Percentiles rank a stretch among this genome's conserved stretches.
phyloP scores from a whole-genome alignment of 2,888 invertebrate genomes.

The Xanthia icteritia region DNA sequence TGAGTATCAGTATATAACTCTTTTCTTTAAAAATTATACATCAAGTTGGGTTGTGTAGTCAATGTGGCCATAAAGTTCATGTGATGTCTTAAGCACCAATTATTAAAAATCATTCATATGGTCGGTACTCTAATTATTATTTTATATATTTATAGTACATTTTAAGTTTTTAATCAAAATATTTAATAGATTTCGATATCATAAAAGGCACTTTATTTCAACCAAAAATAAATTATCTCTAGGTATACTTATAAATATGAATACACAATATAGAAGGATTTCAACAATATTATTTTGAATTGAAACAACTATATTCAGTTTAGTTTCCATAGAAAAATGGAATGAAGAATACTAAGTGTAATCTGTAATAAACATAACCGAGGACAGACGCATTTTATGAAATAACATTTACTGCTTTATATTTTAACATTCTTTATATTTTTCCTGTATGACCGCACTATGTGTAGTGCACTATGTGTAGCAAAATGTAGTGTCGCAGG shows the following conservation, averaged over 20 bases:
- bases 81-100: constrained; percentile 51
- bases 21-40: constrained; percentile 39
- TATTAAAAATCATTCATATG: constrained; percentile 36
- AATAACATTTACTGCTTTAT: constrained; percentile 55
- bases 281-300: constrained; percentile 21
- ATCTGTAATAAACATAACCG: constrained; percentile 22
- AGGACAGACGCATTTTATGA: constrained; percentile 40
- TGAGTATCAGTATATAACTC: constrained; percentile 21
- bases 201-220: constrained; percentile 82
- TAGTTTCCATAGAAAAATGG: constrained; percentile 39
- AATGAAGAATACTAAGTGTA: constrained; percentile 41
- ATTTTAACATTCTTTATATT: constrained; percentile 48
- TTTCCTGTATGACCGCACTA: constrained; percentile 11
- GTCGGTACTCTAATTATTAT: constrained; percentile 42
- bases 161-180: constrained; percentile 63
- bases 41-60: constrained; percentile 19
- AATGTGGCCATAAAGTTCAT: constrained; percentile 34
- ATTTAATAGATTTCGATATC: constrained; percentile 62
- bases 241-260: constrained; percentile 62
- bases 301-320: constrained; percentile 18
- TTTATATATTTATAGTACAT: constrained; percentile 51
- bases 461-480: background rate
- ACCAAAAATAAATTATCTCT: constrained; percentile 76
- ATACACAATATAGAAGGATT: constrained; percentile 43
- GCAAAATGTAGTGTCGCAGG: constrained; percentile 11